These are phyloP conservation scores for Anser brachyrhynchus DNA, from an alignment of 2,113 vertebrate genomes.

Conservation along the genomic window DNA sequence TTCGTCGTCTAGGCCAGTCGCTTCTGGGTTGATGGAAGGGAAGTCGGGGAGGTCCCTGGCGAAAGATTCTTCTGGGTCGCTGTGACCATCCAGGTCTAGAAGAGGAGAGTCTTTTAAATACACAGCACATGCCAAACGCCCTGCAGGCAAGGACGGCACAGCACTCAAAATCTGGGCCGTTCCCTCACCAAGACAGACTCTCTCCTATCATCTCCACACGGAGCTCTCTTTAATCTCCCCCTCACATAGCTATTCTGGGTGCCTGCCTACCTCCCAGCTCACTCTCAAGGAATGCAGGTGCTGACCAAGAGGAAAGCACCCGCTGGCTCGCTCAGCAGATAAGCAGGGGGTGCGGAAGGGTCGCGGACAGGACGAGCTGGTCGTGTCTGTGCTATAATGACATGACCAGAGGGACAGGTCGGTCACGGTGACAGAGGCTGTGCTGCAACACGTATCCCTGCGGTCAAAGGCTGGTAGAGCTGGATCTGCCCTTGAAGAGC, in stretches of 20 bases:
- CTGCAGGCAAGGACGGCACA: background rate
- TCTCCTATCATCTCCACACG: background rate
- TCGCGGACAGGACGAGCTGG: background rate
- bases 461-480: background rate
- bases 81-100: constrained; percentile 91
- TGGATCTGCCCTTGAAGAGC: background rate
- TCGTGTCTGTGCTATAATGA: background rate
- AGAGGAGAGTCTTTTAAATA: background rate
- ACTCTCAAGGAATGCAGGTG: rapidly evolving
- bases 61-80: constrained; percentile 95
- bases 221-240: background rate
- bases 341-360: background rate
- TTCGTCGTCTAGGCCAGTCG: constrained; percentile 89
- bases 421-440: background rate
- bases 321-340: background rate
- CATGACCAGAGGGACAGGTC: background rate
- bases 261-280: background rate
- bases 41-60: constrained; percentile 93
- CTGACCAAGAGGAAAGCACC: background rate
- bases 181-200: background rate
- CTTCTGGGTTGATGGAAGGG: constrained; percentile 93
- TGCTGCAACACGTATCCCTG: background rate
- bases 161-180: background rate
- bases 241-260: rapidly evolving
- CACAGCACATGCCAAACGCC: background rate